Evolutionary conservation across 2,113 vertebrate species (phyloP).

Genomic region (Rafetus swinhoei): DNA sequence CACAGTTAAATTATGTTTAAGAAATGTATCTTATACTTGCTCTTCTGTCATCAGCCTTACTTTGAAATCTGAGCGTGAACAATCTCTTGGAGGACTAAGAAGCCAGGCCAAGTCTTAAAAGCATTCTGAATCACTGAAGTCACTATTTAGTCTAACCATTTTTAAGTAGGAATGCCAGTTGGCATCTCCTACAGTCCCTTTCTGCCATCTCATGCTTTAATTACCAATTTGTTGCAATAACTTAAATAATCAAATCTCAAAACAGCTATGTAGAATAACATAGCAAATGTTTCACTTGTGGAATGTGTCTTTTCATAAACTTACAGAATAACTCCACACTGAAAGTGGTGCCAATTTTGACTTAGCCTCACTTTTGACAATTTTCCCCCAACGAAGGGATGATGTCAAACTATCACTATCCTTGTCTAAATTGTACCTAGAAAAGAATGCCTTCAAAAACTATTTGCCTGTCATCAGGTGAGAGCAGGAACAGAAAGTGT

Average conservation of each 20-base stretch:
- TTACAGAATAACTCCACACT: neutral
- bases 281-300: neutral
- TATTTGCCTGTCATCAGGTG: neutral
- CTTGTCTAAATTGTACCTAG: neutral
- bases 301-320: neutral
- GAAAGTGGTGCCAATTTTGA: neutral
- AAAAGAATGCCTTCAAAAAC: neutral
- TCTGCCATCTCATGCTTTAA: conserved; percentile 46
- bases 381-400: neutral
- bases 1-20: neutral
- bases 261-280: conserved; percentile 2
- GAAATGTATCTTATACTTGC: neutral
- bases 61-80: neutral
- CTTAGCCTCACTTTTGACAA: neutral
- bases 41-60: neutral
- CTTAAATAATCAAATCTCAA: conserved; percentile 32
- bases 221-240: conserved; percentile 6
- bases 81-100: neutral
- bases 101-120: conserved; percentile 61
- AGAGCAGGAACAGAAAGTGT: neutral
- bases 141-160: conserved; percentile 71
- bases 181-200: conserved; percentile 38
- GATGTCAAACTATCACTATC: neutral
- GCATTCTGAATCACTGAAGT: conserved; percentile 72
- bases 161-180: conserved; percentile 61